These are phyloP conservation scores for Nothura maculosa DNA, from an alignment of 2,797 vertebrate genomes.

Conservation along the genomic window DNA sequence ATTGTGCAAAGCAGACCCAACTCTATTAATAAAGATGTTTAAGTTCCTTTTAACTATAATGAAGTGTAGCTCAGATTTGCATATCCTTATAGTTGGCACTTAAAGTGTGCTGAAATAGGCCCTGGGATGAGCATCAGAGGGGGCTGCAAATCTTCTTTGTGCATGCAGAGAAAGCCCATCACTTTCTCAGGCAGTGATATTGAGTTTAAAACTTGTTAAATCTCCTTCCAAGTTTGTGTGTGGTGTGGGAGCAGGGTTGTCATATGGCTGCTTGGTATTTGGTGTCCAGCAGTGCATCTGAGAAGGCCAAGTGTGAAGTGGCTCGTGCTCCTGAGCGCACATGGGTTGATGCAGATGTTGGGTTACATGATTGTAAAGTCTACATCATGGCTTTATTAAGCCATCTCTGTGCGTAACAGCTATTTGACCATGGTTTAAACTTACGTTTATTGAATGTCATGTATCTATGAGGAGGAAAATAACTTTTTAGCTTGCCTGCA, in stretches of 20 bases:
- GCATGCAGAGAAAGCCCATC: neutral
- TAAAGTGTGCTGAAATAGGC: neutral
- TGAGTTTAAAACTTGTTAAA: neutral
- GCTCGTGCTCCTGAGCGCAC: neutral
- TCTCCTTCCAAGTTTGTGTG: neutral
- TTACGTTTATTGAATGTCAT: neutral
- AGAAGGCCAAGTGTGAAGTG: neutral
- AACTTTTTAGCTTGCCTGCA: neutral
- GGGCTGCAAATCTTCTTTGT: neutral
- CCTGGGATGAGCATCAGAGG: neutral
- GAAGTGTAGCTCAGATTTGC: neutral
- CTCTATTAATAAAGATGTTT: neutral
- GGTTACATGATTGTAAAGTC: fast-evolving
- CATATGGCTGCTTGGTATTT: neutral
- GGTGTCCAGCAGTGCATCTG: neutral
- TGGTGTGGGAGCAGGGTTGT: neutral
- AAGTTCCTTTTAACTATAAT: neutral
- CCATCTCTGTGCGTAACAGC: neutral
- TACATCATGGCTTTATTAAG: fast-evolving
- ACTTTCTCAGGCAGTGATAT: neutral
- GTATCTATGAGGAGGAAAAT: neutral
- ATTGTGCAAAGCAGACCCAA: neutral
- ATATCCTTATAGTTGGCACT: neutral
- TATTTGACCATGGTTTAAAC: neutral
- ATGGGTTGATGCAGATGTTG: neutral